Base-by-base conservation (phyloP, 1,140 invertebrate species). In the Trichoplusia ni region DNA sequence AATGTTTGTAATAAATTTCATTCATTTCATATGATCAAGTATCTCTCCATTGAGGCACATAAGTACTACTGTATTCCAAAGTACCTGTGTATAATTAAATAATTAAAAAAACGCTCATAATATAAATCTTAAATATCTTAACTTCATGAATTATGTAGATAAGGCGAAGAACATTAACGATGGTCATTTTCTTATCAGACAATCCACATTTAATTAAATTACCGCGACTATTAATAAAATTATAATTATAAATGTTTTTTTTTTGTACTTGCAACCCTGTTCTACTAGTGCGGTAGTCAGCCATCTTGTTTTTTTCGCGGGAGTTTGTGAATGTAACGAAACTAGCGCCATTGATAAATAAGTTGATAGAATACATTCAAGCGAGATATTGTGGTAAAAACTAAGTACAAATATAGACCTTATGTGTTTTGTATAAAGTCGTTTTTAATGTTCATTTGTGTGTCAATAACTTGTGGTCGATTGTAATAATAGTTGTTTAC, bases 281-380 rank as follows among this genome's bases (percentile, higher is more conserved):
- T 11, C 16, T 18, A 27, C 29, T 27, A 61, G 54, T 23, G 53
- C 40, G 64, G 31, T 37, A 35, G 61, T 37, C 49, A 16, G 63
- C 64, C 63, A 68, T 67, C 54, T 74, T 77, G 59, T 70, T 74
- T 77, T 71, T 61, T 71, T 72, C 33, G n/a, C 58, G 42, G 49
- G 38, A 65, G 70, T 77, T 77, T 71, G 74, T 72, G 71, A 70
- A 68, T 54, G 64, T 49, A 63, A 59, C 63, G 67, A 69, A 64
- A 72, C 71, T 69, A 69, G 37, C 64, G 61, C 49, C 69, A 77
- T 77, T 77, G 72, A 77, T 77, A 72, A 77, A 76, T 73, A 67
- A n/a, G n/a, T n/a, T n/a, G n/a, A n/a, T n/a, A n/a, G n/a, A n/a
- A n/a, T n/a, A n/a, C n/a, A n/a, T n/a, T n/a, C n/a, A n/a, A n/a